These are phyloP conservation scores for Bombycilla garrulus DNA, from an alignment of 2,113 vertebrate species.

Conservation along the genomic window DNA sequence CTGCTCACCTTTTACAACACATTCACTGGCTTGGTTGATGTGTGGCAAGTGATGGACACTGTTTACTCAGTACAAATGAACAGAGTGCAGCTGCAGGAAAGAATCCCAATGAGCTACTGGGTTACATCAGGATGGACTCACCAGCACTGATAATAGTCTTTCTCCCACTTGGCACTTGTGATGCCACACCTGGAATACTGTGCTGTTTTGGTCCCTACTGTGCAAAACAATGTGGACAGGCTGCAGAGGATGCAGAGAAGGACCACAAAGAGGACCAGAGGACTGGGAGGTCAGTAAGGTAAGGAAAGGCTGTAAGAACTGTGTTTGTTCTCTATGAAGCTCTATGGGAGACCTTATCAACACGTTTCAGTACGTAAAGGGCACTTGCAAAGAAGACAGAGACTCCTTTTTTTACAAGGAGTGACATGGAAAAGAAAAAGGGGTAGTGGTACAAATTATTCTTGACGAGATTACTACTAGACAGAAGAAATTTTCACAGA, in stretches of 20 bases:
- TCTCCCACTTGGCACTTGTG: neutral
- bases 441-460: neutral
- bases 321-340: neutral
- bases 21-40: neutral
- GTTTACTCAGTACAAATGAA: rapidly evolving
- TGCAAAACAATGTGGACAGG: neutral
- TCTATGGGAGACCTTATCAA: neutral
- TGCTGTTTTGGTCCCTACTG: neutral
- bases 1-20: rapidly evolving
- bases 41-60: neutral
- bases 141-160: neutral
- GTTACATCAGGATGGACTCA: neutral
- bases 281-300: neutral
- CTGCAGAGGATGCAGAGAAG: neutral
- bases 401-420: neutral
- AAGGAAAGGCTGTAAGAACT: neutral
- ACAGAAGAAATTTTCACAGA: neutral
- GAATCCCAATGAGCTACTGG: rapidly evolving
- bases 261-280: neutral
- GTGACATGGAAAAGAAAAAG: neutral
- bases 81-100: neutral
- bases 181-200: neutral
- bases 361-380: neutral
- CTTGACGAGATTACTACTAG: neutral
- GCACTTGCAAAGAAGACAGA: neutral